Evolutionary conservation across 2,888 invertebrate genomes (phyloP).

Genomic region (Heliconius ethilla): DNA sequence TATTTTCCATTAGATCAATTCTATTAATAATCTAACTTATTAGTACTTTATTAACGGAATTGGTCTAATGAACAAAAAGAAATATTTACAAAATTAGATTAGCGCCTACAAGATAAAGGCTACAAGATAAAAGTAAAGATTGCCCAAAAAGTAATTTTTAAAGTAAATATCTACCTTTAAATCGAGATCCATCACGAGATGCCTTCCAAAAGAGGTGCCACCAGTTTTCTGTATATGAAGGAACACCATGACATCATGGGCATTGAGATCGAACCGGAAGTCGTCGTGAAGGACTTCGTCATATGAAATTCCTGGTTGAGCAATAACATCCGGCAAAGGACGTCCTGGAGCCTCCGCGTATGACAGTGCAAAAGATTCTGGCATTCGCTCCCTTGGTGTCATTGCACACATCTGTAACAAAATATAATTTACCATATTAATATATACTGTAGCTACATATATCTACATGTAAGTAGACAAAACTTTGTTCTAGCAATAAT

Average conservation of each 20-base stretch:
- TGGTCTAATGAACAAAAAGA: neutral
- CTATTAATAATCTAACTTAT: neutral
- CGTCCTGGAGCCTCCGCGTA: constrained; percentile 80
- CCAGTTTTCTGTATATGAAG: constrained; percentile 99
- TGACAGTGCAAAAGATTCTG: constrained; percentile 77
- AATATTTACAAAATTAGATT: neutral
- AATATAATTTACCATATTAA: constrained; percentile 27
- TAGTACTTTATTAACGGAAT: neutral
- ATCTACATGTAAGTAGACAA: too few relatives aligned
- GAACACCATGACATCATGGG: constrained; percentile 98
- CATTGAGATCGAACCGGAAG: constrained; percentile 94
- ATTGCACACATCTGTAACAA: constrained; percentile 86
- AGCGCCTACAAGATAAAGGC: neutral
- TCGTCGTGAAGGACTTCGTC: constrained; percentile 93
- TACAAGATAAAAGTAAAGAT: neutral
- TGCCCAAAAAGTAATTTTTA: neutral
- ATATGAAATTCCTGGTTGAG: constrained; percentile 88
- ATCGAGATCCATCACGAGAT: constrained; percentile 97
- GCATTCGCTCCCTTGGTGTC: constrained; percentile 84
- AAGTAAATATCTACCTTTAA: constrained; percentile 76
- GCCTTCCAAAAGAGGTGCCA: constrained; percentile 98
- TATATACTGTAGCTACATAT: neutral
- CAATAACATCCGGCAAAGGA: constrained; percentile 77
- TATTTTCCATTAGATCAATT: neutral
- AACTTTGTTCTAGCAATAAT: too few relatives aligned